Conservation (phyloP, 2,797 vertebrate genomes). For the Pangasius macronema region DNA sequence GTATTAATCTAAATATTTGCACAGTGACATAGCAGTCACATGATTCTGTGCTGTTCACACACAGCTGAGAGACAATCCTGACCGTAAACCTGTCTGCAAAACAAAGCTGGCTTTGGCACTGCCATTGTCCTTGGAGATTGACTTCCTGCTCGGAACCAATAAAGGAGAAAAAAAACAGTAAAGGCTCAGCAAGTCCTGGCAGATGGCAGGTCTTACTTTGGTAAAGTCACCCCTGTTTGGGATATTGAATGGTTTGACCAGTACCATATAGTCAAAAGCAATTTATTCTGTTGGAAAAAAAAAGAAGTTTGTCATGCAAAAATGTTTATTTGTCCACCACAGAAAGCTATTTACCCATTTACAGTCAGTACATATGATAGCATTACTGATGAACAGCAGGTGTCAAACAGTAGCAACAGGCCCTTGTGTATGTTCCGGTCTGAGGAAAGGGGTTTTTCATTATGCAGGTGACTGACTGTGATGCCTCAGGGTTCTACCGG, state of each 20-base stretch:
- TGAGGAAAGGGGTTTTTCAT: not conserved
- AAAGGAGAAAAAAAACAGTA: constrained; percentile 19
- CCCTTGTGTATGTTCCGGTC: not conserved
- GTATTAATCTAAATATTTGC: constrained; percentile 20
- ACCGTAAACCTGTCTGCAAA: constrained; percentile 18
- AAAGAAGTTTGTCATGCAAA: not conserved
- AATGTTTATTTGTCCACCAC: not conserved
- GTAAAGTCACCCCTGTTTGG: constrained; percentile 8
- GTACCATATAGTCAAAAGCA: not conserved
- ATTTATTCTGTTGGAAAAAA: not conserved
- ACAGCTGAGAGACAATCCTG: not conserved
- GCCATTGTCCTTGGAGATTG: constrained; percentile 45
- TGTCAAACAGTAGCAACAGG: constrained; percentile 8
- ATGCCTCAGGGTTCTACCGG: constrained; percentile 7
- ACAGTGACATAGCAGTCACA: not conserved
- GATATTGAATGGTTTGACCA: not conserved
- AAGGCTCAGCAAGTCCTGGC: constrained; percentile 5
- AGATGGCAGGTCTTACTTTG: constrained; percentile 27
- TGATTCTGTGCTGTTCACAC: not conserved
- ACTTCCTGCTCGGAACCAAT: constrained; percentile 46
- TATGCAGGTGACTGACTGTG: constrained; percentile 21
- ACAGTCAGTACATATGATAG: not conserved
- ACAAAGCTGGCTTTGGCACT: constrained; percentile 42
- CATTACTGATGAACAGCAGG: not conserved
- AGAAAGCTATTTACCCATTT: not conserved